phyloP scores from a whole-genome alignment of 2,888 invertebrate genomes.

The Tetheella fluctuosa region DNA sequence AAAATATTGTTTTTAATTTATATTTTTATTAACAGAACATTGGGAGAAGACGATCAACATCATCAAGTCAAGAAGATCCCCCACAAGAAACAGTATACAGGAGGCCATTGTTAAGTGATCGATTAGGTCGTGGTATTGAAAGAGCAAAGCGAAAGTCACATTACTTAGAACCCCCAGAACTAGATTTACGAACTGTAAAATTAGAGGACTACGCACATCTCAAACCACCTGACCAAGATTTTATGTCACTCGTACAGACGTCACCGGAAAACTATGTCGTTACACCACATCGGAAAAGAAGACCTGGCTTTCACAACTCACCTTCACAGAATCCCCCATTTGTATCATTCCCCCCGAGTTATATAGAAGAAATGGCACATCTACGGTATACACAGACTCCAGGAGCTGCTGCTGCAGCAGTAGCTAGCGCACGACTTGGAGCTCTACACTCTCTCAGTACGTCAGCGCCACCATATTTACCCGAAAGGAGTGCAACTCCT shows the following conservation, averaged over 20 bases:
- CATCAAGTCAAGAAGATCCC: slow-evolving; percentile 80
- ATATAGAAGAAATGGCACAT: slow-evolving; percentile 88
- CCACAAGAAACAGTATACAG: slow-evolving; percentile 83
- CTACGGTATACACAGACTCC: slow-evolving; percentile 85
- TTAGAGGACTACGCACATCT: slow-evolving; percentile 87
- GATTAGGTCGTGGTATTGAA: slow-evolving; percentile 85
- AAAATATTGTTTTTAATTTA: too few relatives aligned
- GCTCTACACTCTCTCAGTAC: slow-evolving; percentile 86
- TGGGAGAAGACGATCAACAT: slow-evolving; percentile 75
- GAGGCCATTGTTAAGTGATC: slow-evolving; percentile 85
- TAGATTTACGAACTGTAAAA: slow-evolving; percentile 86
- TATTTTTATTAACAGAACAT: slow-evolving; percentile 67
- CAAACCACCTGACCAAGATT: slow-evolving; percentile 88
- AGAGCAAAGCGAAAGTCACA: slow-evolving; percentile 86
- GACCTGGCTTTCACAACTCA: slow-evolving; percentile 94
- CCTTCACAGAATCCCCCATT: slow-evolving; percentile 95
- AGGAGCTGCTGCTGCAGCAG: slow-evolving; percentile 84
- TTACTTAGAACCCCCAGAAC: slow-evolving; percentile 87
- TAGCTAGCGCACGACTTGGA: slow-evolving; percentile 79
- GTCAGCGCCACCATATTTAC: slow-evolving; percentile 89
- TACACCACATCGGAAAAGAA: slow-evolving; percentile 92
- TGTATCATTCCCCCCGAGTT: slow-evolving; percentile 91
- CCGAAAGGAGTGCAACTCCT: slow-evolving; percentile 85
- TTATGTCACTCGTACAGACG: slow-evolving; percentile 87
- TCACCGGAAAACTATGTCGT: slow-evolving; percentile 94